Percentiles rank a stretch among this genome's conserved stretches.
Conservation (phyloP, 2,113 vertebrate genomes). For the Vidua macroura region DNA sequence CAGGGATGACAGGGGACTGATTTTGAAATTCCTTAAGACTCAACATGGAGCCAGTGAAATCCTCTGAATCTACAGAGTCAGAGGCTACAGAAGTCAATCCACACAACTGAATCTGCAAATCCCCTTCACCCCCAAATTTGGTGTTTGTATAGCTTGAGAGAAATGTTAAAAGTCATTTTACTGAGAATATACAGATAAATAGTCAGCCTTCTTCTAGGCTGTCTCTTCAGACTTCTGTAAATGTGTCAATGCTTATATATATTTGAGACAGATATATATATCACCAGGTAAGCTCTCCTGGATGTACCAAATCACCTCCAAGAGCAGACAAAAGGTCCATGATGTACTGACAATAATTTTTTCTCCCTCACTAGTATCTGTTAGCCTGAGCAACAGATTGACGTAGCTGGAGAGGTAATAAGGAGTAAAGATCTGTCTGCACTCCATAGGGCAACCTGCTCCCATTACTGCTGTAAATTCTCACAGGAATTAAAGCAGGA, state of each 20-base stretch:
- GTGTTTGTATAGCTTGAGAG: background rate
- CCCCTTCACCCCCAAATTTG: background rate
- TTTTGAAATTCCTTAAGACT: background rate
- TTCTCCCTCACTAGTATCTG: background rate
- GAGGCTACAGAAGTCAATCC: background rate
- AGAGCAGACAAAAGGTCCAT: background rate
- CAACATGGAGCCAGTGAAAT: background rate
- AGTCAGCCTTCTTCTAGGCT: background rate
- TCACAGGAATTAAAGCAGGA: background rate
- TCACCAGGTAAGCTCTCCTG: background rate
- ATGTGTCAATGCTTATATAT: background rate
- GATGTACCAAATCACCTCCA: background rate
- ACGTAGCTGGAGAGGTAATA: accelerated
- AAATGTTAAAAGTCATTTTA: background rate
- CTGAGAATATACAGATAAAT: background rate
- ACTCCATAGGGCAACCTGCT: background rate
- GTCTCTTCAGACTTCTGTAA: background rate
- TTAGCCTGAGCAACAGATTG: background rate
- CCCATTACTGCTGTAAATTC: background rate
- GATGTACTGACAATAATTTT: background rate
- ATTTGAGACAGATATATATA: background rate
- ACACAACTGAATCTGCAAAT: background rate
- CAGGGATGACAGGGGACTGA: background rate
- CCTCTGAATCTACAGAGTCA: background rate
- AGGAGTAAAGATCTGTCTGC: background rate